Evolutionary conservation across 2,888 invertebrate genomes (phyloP).

Genomic region (Drosophila testacea): DNA sequence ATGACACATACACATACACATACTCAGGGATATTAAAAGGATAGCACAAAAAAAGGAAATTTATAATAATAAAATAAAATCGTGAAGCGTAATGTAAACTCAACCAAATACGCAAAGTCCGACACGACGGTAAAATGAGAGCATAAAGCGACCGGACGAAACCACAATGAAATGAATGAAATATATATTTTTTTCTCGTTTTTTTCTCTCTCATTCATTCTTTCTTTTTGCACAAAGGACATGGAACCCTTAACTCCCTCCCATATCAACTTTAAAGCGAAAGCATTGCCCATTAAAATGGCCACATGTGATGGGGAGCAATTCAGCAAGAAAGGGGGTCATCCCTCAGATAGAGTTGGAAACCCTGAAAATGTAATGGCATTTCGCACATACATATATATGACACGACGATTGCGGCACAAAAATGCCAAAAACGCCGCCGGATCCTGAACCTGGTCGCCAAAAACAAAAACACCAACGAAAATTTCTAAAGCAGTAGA

Average conservation of each 20-base stretch:
- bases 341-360: conserved; percentile 23
- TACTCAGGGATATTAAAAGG: conserved; percentile 28
- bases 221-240: conserved; percentile 21
- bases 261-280: conserved; percentile 28
- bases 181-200: conserved; percentile 50
- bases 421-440: conserved; percentile 64
- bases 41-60: conserved; percentile 16
- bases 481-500: neutral
- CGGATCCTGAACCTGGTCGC: conserved; percentile 31
- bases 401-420: conserved; percentile 34
- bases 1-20: conserved; percentile 15
- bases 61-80: conserved; percentile 56
- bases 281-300: conserved; percentile 42
- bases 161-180: conserved; percentile 76
- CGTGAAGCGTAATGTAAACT: conserved; percentile 56
- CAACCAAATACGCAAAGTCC: conserved; percentile 59
- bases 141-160: conserved; percentile 43
- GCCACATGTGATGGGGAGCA: conserved; percentile 18
- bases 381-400: conserved; percentile 49
- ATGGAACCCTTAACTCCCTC: conserved; percentile 13
- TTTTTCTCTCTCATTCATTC: conserved; percentile 1
- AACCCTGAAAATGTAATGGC: conserved; percentile 54
- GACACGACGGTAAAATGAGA: conserved; percentile 30
- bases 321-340: neutral
- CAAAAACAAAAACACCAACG: conserved; percentile 20